Evolutionary conservation across 2,797 vertebrate species (phyloP), one percentile per base, ranked within the genome.

Genomic region (Pterois miles): DNA sequence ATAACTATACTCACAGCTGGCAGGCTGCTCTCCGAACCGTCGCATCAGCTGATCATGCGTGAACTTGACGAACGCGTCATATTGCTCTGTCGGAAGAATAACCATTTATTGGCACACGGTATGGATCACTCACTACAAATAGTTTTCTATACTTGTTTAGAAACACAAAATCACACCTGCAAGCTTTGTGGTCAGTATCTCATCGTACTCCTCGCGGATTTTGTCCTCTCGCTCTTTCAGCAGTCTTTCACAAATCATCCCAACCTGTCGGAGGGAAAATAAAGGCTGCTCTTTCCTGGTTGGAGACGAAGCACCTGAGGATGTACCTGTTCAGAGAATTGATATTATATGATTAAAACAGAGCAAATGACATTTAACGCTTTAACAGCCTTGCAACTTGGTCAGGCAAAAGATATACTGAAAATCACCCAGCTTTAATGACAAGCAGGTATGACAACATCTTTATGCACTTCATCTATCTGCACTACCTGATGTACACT

Each of bases 21-120:
- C 98, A 84, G 98, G 98, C 94, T 99, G 98, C 96, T 99, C 98
- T 92, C 98, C 98, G 74, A 99, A 99, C 94, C 98, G 88, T 95
- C 98, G 97, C 98, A 99, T 99, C 92, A 99, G 96, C 18, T 99
- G 98, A 92, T 99, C 98, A 87, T 99, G 98, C 82, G 98, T 99
- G 94, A 99, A 99, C 96, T 99, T 99, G 94, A 99, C 98, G 85
- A 99, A 99, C 0, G 97, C 96, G 83, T 99, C 98, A 43, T 99
- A 99, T 94, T 99, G 98, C 93, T 99, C 98, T 99, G 93, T 74
- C 87, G 91, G 27, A 83, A 60, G 31, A 66, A 60, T 13, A 22
- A 69, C 34, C 1, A 50, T 8, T 22, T 5, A 29, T 34, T 33
- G 10, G 14, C 22, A 58, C 0, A 8, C 12, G 2, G 38, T 2